Conservation (phyloP, 2,113 vertebrate species). For the Asarcornis scutulata region DNA sequence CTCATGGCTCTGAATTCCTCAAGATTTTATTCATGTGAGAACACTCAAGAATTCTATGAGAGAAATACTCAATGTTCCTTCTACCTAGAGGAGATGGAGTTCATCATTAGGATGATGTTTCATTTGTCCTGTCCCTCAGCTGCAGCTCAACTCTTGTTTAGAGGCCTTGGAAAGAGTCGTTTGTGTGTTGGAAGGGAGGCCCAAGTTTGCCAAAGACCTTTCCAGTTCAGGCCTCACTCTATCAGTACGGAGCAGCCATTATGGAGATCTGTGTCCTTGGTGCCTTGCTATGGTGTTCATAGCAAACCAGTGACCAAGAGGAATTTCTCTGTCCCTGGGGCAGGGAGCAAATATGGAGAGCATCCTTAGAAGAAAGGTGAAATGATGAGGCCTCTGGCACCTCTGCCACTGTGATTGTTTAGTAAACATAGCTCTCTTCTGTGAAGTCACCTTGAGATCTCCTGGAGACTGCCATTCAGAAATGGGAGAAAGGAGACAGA, state of each 20-base stretch:
- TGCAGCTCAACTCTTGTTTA: neutral
- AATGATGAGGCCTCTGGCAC: neutral
- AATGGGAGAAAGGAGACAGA: neutral
- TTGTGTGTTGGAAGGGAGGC: neutral
- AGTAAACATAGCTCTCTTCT: neutral
- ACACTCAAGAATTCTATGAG: neutral
- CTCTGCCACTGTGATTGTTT: neutral
- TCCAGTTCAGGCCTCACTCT: neutral
- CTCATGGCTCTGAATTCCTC: neutral
- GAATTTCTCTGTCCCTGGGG: neutral
- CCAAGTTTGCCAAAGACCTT: too few species aligned
- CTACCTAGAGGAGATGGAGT: neutral
- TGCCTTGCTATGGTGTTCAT: neutral
- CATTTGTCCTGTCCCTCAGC: neutral
- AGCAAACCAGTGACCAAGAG: neutral
- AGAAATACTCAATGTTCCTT: neutral
- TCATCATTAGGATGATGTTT: neutral
- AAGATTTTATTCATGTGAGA: neutral
- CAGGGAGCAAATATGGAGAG: neutral
- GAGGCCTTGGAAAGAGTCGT: neutral
- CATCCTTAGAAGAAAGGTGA: neutral
- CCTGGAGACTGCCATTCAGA: neutral
- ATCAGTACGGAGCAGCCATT: accelerated
- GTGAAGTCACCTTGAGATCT: neutral
- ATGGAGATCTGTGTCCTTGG: accelerated